These are phyloP conservation scores for Diadophis punctatus DNA, from an alignment of 2,113 vertebrate genomes.

Conservation along the genomic window DNA sequence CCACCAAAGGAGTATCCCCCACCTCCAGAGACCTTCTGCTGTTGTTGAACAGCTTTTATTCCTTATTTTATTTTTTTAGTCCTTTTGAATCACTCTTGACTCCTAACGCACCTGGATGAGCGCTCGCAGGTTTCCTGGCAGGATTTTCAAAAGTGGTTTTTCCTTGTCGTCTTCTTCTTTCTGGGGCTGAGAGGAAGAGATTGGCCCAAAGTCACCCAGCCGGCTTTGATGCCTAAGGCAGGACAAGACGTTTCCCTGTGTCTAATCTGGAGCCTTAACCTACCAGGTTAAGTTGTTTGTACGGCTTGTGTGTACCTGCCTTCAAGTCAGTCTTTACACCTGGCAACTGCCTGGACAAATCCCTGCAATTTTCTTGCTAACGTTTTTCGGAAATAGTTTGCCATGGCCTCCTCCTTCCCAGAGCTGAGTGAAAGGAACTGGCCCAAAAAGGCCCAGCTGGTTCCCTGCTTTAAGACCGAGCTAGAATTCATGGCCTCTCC, in stretches of 20 bases:
- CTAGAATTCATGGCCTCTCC: not conserved
- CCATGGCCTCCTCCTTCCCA: not conserved
- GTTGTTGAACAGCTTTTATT: not conserved
- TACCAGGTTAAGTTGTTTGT: not conserved
- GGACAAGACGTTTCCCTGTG: not conserved
- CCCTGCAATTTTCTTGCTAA: not conserved
- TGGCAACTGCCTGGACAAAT: not conserved
- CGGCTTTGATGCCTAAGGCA: not conserved
- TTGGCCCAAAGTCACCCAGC: not conserved
- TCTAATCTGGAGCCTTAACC: not conserved
- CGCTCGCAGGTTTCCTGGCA: not conserved
- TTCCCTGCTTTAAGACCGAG: not conserved
- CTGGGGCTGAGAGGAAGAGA: not conserved
- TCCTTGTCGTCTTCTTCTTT: not conserved
- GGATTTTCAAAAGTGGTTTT: not conserved
- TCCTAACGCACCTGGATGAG: not conserved
- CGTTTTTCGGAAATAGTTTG: not conserved
- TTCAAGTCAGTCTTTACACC: not conserved
- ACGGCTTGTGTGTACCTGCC: not conserved
- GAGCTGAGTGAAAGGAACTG: not conserved
- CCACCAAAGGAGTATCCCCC: not conserved
- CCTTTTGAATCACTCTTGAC: not conserved
- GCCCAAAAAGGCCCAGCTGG: not conserved
- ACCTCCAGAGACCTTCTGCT: not conserved
- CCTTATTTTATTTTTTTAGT: no score